Conservation (phyloP, 2,888 invertebrate species). For the Acholoe squamosa region DNA sequence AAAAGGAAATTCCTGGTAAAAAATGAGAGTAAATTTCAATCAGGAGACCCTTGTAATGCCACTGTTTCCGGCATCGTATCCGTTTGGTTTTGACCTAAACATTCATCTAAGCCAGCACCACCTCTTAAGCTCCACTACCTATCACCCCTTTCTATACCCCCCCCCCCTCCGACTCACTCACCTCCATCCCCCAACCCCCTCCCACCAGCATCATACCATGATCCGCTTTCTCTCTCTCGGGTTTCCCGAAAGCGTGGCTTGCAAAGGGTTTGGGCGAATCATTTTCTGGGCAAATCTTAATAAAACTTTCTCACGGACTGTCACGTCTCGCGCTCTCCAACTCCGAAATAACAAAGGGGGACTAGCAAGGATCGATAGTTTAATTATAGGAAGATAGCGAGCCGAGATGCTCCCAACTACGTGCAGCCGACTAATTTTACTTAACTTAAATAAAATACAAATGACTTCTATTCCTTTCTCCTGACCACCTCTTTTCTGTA, state of each 20-base stretch:
- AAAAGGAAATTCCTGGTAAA: neutral
- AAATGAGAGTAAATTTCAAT: slow-evolving; percentile 9
- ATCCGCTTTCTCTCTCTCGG: slow-evolving; percentile 20
- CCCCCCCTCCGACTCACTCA: neutral
- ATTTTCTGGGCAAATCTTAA: slow-evolving; percentile 36
- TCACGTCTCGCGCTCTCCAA: no score
- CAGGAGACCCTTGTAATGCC: neutral
- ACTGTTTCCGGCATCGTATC: slow-evolving; percentile 12
- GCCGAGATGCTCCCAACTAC: neutral
- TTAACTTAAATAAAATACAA: slow-evolving; percentile 34
- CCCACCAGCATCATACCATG: neutral
- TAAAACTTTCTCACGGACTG: neutral
- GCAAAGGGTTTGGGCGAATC: slow-evolving; percentile 17
- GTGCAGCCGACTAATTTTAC: slow-evolving; percentile 32
- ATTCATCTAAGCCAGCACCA: neutral
- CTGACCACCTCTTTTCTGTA: neutral
- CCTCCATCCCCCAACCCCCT: neutral
- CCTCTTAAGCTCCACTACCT: neutral
- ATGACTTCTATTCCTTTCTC: slow-evolving; percentile 16
- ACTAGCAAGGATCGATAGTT: slow-evolving; percentile 21
- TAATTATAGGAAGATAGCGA: slow-evolving; percentile 46
- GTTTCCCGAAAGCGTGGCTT: neutral
- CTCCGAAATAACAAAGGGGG: slow-evolving; percentile 38
- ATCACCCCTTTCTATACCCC: no score
- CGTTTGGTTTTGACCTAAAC: slow-evolving; percentile 4